A percentile compares a stretch with the other conserved stretches of the same genome.
Conservation (phyloP, 2,888 invertebrate genomes). For the Apoderus coryli region DNA sequence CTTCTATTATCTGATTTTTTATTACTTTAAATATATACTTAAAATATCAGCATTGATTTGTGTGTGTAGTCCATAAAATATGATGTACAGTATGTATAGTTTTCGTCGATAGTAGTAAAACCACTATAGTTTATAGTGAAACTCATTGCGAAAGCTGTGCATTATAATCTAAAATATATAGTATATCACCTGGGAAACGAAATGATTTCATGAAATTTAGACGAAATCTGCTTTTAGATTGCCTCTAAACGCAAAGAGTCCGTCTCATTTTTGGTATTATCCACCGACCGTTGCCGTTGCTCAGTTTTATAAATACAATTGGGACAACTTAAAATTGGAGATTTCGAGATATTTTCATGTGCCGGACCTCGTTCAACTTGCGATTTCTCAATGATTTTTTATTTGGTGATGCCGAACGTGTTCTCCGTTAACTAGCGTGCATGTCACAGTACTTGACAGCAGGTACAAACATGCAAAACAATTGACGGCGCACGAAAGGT, state of each 20-base stretch:
- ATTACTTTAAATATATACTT: too few species aligned
- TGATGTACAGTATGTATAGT: too few species aligned
- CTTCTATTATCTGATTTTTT: too few species aligned
- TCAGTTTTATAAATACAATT: constrained; percentile 32
- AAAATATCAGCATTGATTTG: too few species aligned
- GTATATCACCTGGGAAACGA: too few species aligned
- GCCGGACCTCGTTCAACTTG: constrained; percentile 13
- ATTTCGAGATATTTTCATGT: constrained; percentile 13
- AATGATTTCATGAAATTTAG: constrained; percentile 52
- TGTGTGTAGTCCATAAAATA: too few species aligned
- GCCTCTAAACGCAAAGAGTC: constrained; percentile 60
- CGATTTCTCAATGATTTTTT: too few species aligned
- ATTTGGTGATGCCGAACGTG: constrained; percentile 20
- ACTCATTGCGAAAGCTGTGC: constrained; percentile 48
- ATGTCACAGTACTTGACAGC: constrained; percentile 20
- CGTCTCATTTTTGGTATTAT: too few species aligned
- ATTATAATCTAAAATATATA: too few species aligned
- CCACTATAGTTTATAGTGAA: too few species aligned
- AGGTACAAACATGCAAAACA: constrained; percentile 26
- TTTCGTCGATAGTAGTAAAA: too few species aligned
- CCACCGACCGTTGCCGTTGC: too few species aligned
- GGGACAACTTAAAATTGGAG: constrained; percentile 27
- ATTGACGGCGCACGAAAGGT: constrained; percentile 22
- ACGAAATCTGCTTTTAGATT: constrained; percentile 60
- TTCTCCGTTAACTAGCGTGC: constrained; percentile 21